phyloP scores from a whole-genome alignment of 2,113 vertebrate species.

The Trogon surrucura region DNA sequence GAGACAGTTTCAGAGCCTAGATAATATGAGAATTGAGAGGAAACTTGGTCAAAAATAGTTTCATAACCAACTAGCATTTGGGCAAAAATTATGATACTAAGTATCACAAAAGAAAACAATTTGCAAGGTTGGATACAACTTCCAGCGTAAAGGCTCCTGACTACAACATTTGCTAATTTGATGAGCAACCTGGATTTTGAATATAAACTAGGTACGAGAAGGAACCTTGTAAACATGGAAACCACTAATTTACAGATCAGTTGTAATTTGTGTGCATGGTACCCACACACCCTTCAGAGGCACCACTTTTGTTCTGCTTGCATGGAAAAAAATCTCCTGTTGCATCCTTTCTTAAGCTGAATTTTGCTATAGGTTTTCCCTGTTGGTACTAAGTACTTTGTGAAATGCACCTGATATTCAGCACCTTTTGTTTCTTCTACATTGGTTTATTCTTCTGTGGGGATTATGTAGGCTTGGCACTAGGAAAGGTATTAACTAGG shows the following conservation, averaged over 20 bases:
- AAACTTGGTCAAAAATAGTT: not conserved
- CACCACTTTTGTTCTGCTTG: not conserved
- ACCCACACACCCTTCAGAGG: not conserved
- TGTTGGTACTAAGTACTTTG: not conserved
- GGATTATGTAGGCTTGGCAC: not conserved
- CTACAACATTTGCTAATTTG: not conserved
- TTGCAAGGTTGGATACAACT: not conserved
- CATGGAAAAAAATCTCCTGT: not conserved
- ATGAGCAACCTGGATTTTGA: not conserved
- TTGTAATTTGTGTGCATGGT: accelerated
- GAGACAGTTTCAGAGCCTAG: not conserved
- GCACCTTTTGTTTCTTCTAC: not conserved
- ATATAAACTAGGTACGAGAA: not conserved
- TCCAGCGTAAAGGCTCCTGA: not conserved
- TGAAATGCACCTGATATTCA: not conserved
- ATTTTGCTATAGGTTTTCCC: not conserved
- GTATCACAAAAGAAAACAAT: not conserved
- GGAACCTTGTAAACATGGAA: not conserved
- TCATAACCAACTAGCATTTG: not conserved
- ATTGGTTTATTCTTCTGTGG: not conserved
- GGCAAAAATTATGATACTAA: not conserved
- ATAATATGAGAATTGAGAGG: not conserved
- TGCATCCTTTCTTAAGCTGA: not conserved
- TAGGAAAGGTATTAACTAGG: not conserved
- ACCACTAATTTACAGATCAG: not conserved